Base-by-base conservation (phyloP, 2,113 vertebrate species). In the Catagonus wagneri region DNA sequence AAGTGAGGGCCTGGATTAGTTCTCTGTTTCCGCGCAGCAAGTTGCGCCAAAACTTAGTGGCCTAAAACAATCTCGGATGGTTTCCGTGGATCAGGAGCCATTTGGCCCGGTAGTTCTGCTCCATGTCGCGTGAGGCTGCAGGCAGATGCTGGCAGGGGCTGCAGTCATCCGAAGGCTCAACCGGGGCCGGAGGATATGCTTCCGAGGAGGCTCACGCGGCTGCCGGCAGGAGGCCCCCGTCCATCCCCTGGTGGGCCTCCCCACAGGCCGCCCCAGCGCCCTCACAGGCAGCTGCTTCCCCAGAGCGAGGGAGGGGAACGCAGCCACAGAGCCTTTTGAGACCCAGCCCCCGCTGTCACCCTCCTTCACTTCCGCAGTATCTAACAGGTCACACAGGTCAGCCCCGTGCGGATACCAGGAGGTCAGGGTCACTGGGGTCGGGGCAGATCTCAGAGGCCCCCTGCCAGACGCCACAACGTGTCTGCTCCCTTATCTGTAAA, bases 121-220 rank as follows among this genome's bases (percentile, higher is more conserved):
- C 72, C 0, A 0, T 2, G 22, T 52, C 79, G 32, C 2, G 0
- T 3, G 54, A 66, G n/a, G 20, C 15, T 22, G 56, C 6, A 2
- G 79, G 6, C 13, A 8, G 27, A 54, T 11, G 32, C 7, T 0
- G 1, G 56, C 66, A 7, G 0, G 52, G n/a, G 44, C 32, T 8
- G 3, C 34, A 25, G 32, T 39, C 17, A n/a, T 23, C 54, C 0
- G 1, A 15, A 84, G 54, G 90, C 60, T 25, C 13, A 29, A 25
- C 78, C 0, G 0, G 63, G 56, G 50, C 92, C 17, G 44, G 44
- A 68, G 16, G 65, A 17, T 54, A 25, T 1, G 1, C 61, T 74
- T 34, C 88, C 75, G 34, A 16, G 79, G 32, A 58, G 52, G 65
- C 29, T 36, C n/a, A 6, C 0, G 0, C 1, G 25, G 76, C 61